Evolutionary conservation across 92 coral and sea anemone species (phyloP), one percentile per base, ranked within the genome.

Genomic region (Montipora capitata): DNA sequence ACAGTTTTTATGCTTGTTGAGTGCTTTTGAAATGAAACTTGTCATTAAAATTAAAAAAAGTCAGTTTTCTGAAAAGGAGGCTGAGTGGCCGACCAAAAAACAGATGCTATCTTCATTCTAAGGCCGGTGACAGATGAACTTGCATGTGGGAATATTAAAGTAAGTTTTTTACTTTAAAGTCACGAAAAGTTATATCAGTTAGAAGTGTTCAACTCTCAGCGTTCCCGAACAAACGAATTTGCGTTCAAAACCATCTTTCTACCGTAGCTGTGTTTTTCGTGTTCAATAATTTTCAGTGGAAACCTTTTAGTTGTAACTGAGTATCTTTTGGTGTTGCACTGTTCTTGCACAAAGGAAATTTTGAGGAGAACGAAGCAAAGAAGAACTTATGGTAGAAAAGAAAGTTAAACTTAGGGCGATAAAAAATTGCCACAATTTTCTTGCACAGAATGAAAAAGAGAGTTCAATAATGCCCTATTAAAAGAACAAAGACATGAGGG

Each of bases 11-110:
- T 81, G 48, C 42, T 68, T 81, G 64, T 81, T 51, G 68, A 69
- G 76, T 64, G 58, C 78, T 70, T 81, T 71, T 82, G 79, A 82
- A 82, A 82, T 82, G 79, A 82, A 62, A 71, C 78, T 56, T 12
- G 56, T 45, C 43, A 42, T 73, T 43, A n/a, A 17, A 40, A 59
- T 52, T 42, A 71, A 59, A 59, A 10, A 82, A 71, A 41, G 16
- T 58, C 59, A 70, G 71, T 41, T 59, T 44, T 10, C 71, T 72
- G 71, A 82, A 57, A 82, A 44, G 71, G 40, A 10, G 18, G 77
- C 71, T 59, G 57, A 58, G 40, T 9, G 18, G 59, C 71, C 71
- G 57, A 58, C 38, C 59, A 17, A 54, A 72, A 72, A 71, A 57
- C 87, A 82, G 59, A 82, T 82, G 78, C 78, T 1, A 17, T 9